A percentile compares a stretch with the other conserved stretches of the same genome.
Conservation (phyloP, 1,140 invertebrate genomes). For the Macrotrachela quadricornifera region DNA sequence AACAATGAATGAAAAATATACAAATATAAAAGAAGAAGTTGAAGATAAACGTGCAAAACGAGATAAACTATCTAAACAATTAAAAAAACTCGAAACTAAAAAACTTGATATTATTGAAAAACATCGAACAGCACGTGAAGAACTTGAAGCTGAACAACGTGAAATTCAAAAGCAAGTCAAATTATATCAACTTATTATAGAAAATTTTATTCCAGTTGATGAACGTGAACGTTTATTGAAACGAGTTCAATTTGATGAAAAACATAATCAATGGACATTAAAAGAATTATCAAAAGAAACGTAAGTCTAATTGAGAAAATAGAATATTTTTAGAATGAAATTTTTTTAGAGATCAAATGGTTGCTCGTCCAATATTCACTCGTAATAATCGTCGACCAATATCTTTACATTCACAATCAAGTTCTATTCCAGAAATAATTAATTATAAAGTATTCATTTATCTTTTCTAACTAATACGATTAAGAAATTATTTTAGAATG, state of each 20-base stretch:
- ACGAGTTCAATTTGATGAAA: conserved; percentile 57
- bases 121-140: conserved; percentile 51
- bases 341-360: conserved; percentile 14
- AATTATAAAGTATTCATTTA: conserved; percentile 36
- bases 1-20: conserved; percentile 42
- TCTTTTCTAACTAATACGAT: too few species aligned
- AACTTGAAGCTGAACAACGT: conserved; percentile 54
- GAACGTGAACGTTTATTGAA: conserved; percentile 58
- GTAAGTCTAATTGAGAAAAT: neutral
- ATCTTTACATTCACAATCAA: conserved; percentile 47
- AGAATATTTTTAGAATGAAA: neutral
- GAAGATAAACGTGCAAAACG: conserved; percentile 72
- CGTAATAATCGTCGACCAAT: conserved; percentile 42
- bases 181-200: conserved; percentile 65
- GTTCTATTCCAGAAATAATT: conserved; percentile 36
- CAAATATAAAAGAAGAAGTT: conserved; percentile 67
- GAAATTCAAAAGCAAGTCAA: conserved; percentile 45
- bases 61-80: conserved; percentile 39
- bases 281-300: conserved; percentile 23
- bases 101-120: conserved; percentile 60
- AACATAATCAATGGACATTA: conserved; percentile 53
- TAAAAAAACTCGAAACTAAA: conserved; percentile 42
- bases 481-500: too few species aligned
- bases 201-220: conserved; percentile 82
- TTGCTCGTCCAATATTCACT: conserved; percentile 41